phyloP scores from a whole-genome alignment of 1,140 invertebrate species.

The Cyrtorhinus lividipennis region DNA sequence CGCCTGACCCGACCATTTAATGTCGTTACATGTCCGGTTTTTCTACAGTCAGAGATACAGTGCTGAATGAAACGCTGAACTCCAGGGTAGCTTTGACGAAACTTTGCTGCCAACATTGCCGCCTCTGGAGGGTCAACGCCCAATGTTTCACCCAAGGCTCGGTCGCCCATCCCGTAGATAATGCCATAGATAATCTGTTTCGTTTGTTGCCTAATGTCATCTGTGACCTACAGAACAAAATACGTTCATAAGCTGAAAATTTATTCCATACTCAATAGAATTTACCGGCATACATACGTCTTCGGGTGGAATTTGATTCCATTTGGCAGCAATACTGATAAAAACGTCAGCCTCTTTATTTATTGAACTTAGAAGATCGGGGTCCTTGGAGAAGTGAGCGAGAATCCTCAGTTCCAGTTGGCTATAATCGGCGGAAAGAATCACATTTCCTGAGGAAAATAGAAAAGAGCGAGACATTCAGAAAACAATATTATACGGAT shows the following conservation, averaged over 20 bases:
- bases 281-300: conserved; percentile 32
- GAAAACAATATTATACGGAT: neutral
- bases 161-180: conserved; percentile 92
- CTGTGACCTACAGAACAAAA: conserved; percentile 41
- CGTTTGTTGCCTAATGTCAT: conserved; percentile 62
- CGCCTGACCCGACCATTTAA: conserved; percentile 61
- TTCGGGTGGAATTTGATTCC: conserved; percentile 50
- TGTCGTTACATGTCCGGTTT: conserved; percentile 69
- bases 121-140: conserved; percentile 70
- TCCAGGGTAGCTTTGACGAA: conserved; percentile 69
- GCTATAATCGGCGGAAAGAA: conserved; percentile 89
- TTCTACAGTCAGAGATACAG: conserved; percentile 50
- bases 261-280: neutral
- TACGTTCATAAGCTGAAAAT: neutral
- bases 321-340: conserved; percentile 66
- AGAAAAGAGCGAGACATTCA: too few relatives aligned
- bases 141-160: conserved; percentile 65
- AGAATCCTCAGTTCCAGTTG: conserved; percentile 89
- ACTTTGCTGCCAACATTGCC: conserved; percentile 58
- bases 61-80: conserved; percentile 43
- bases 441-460: conserved; percentile 37
- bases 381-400: conserved; percentile 75
- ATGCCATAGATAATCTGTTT: conserved; percentile 95
- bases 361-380: conserved; percentile 52
- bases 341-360: conserved; percentile 69